Conservation (phyloP, 2,888 invertebrate genomes). For the Thumatha senex region DNA sequence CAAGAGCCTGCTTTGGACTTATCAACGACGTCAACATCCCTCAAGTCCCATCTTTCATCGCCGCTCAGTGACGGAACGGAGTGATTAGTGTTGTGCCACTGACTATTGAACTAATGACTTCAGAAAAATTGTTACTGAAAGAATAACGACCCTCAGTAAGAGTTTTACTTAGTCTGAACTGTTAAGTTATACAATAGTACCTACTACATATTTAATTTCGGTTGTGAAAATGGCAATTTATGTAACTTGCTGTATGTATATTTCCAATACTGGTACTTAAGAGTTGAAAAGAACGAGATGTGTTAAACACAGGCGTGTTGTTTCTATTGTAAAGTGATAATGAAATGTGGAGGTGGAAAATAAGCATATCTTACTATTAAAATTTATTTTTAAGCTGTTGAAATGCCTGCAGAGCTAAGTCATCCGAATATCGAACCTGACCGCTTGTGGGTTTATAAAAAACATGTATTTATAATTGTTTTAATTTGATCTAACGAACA, state of each 20-base stretch:
- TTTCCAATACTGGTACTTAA: slow-evolving; percentile 71
- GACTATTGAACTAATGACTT: slow-evolving; percentile 51
- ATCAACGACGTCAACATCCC: slow-evolving; percentile 53
- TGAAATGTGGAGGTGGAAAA: slow-evolving; percentile 47
- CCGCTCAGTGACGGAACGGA: slow-evolving; percentile 55
- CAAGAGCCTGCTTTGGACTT: slow-evolving; percentile 70
- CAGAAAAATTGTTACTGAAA: slow-evolving; percentile 58
- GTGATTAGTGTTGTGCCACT: slow-evolving; percentile 76
- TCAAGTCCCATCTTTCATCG: slow-evolving; percentile 44
- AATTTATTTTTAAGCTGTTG: slow-evolving; percentile 18
- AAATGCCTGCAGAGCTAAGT: neutral
- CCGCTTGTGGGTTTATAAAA: slow-evolving; percentile 4
- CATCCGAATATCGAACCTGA: neutral
- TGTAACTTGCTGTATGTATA: slow-evolving; percentile 77
- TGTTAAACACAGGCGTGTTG: slow-evolving; percentile 77
- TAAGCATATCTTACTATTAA: slow-evolving; percentile 63
- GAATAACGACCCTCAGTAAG: slow-evolving; percentile 45
- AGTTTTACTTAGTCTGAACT: slow-evolving; percentile 60
- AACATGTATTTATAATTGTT: slow-evolving; percentile 20
- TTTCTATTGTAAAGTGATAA: slow-evolving; percentile 69
- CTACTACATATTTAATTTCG: slow-evolving; percentile 81
- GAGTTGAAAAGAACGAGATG: slow-evolving; percentile 68
- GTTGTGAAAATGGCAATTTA: slow-evolving; percentile 83
- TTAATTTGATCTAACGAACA: slow-evolving; percentile 27
- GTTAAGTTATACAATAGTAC: slow-evolving; percentile 75